phyloP scores from a whole-genome alignment of 1,140 invertebrate species.

The Idris sp. region DNA sequence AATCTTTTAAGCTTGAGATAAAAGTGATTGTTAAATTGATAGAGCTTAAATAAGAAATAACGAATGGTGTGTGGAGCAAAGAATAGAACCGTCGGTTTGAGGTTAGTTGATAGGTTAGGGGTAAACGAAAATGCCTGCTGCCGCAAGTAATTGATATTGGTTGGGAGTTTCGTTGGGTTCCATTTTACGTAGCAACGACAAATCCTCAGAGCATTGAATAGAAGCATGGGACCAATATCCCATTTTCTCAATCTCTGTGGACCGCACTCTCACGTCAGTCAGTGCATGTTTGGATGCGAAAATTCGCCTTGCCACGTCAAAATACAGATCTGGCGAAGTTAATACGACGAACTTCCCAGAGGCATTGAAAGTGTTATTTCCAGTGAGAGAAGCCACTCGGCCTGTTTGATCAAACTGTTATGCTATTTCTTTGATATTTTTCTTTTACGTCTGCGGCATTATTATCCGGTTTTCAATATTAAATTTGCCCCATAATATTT shows the following conservation, averaged over 20 bases:
- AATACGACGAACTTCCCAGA: constrained; percentile 59
- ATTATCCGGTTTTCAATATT: constrained; percentile 39
- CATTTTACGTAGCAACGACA: constrained; percentile 37
- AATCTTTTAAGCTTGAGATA: constrained; percentile 4
- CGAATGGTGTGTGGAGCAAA: constrained; percentile 8
- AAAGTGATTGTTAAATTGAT: constrained; percentile 14
- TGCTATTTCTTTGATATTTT: constrained; percentile 49
- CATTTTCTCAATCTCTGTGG: constrained; percentile 63
- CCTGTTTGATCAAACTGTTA: constrained; percentile 54
- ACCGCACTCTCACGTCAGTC: constrained; percentile 44
- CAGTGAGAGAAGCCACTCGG: constrained; percentile 39
- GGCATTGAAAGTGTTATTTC: constrained; percentile 52
- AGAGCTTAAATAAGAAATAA: constrained; percentile 32
- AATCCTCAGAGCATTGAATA: constrained; percentile 58
- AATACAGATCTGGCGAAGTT: constrained; percentile 61
- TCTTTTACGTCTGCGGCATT: constrained; percentile 18
- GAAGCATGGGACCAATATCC: constrained; percentile 63
- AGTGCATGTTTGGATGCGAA: constrained; percentile 50
- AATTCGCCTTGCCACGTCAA: constrained; percentile 55
- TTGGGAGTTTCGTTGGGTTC: constrained; percentile 51
- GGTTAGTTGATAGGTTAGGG: constrained; percentile 46
- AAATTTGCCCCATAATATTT: constrained; percentile 30
- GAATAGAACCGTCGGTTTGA: constrained; percentile 19
- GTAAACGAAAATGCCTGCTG: constrained; percentile 36
- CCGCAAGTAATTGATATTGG: constrained; percentile 72